Conservation (phyloP, 1,140 invertebrate genomes). For the Dermatophagoides farinae region DNA sequence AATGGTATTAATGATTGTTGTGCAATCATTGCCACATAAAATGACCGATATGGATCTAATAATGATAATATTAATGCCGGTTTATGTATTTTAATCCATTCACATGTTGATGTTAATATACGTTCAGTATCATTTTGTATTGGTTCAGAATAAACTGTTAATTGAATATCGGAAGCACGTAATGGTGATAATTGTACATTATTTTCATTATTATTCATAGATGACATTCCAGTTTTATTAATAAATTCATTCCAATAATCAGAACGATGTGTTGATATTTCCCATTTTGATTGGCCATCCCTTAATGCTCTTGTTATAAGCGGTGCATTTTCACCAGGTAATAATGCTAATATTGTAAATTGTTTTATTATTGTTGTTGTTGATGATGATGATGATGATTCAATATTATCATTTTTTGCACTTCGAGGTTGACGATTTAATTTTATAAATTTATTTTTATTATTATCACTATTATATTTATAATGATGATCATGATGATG, state of each 20-base stretch:
- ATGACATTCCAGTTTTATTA: neutral
- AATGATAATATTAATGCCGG: constrained; percentile 9
- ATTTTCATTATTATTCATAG: neutral
- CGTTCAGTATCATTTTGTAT: constrained; percentile 10
- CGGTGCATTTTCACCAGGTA: constrained; percentile 9
- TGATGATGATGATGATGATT: neutral
- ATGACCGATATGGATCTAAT: neutral
- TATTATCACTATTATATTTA: neutral
- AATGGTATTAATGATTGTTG: constrained; percentile 4
- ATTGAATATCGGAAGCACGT: neutral
- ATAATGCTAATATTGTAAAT: constrained; percentile 11
- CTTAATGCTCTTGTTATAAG: constrained; percentile 10
- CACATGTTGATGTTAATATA: constrained; percentile 9
- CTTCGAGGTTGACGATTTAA: neutral
- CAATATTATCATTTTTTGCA: neutral
- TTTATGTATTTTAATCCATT: constrained; percentile 9
- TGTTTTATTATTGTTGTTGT: too few species aligned
- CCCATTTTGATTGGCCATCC: constrained; percentile 6
- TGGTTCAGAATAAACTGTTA: constrained; percentile 1
- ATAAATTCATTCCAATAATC: neutral
- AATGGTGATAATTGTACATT: neutral
- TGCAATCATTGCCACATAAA: constrained; percentile 9
- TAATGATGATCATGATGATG: neutral
- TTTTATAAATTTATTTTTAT: neutral
- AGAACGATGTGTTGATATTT: neutral